Evolutionary conservation across 2,888 invertebrate species (phyloP), one percentile per base, ranked within the genome.

Genomic region (Dryomyza anilis): DNA sequence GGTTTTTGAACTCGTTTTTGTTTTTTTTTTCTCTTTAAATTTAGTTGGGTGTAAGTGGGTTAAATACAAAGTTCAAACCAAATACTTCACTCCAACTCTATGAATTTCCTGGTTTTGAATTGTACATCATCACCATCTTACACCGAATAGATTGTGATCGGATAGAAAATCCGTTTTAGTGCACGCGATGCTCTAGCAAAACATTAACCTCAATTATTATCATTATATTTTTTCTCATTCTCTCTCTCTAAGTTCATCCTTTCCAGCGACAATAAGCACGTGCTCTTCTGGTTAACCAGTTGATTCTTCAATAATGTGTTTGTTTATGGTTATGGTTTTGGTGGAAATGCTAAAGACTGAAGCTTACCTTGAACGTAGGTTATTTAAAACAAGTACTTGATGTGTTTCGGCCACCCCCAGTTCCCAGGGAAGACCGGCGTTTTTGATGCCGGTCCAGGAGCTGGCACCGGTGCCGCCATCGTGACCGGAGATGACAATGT

Each of bases 391-490:
- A 56, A 98, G 86, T 70, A 96, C 95, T 85, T 99, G 99, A 84
- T 99, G 99, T 4, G 98, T 98, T 86, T 99, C 99, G 3, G 98
- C 95, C 50, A 99, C 88, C 62, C 99, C 99, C 77, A 99, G 86
- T 85, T 99, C 99, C 98, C 98, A 99, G 0, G 99, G 98, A 68
- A 98, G 86, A 53, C 99, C 99, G 46, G 99, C 98, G 71, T 92
- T 89, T 85, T 99, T 99, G 80, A 99, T 98, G 72, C 98, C 98
- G 0, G 98, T 99, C 98, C 98, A 98, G 65, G 96, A 96, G 79
- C 95, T 95, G 52, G 98, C 99, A 33, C 99, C 99, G 16, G 99
- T 99, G 61, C 99, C 98, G 67, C 99, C 99, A 85, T 99, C 99
- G 84, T 99, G 98, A 0, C 99, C 99, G 1, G 98, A 98, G 72